Percentiles rank a stretch among this genome's conserved stretches.
phyloP scores from a whole-genome alignment of 2,888 invertebrate genomes.

The Rugalucina vietnamica region DNA sequence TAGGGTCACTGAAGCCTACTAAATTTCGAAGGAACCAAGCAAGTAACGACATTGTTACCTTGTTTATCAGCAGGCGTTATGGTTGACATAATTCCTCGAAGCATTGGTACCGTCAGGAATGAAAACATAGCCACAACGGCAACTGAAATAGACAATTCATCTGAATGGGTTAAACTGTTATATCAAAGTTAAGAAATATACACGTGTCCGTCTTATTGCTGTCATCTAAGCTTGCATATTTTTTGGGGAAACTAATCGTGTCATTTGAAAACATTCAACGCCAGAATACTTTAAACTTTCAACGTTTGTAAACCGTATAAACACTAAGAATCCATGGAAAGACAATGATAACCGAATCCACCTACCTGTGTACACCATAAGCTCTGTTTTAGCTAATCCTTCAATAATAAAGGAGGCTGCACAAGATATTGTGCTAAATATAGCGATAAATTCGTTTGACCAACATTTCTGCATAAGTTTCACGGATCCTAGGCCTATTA shows the following conservation, averaged over 20 bases:
- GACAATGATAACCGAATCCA: too few relatives aligned
- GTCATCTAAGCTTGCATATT: too few relatives aligned
- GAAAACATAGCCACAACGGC: constrained; percentile 44
- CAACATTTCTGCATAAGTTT: constrained; percentile 37
- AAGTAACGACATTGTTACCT: not conserved
- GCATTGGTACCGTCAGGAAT: constrained; percentile 48
- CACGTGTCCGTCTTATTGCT: too few relatives aligned
- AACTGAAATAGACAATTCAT: not conserved
- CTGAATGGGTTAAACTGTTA: too few relatives aligned
- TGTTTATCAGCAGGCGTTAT: constrained; percentile 47
- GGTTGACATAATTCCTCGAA: constrained; percentile 54
- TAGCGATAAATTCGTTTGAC: constrained; percentile 42
- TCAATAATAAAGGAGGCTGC: constrained; percentile 27
- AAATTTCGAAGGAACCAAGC: not conserved
- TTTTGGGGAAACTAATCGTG: too few relatives aligned
- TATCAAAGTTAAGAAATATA: too few relatives aligned
- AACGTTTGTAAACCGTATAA: too few relatives aligned
- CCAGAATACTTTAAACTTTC: too few relatives aligned
- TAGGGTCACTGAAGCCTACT: not conserved
- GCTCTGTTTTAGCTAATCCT: constrained; percentile 19
- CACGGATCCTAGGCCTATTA: constrained; percentile 30
- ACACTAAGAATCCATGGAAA: too few relatives aligned
- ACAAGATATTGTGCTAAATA: constrained; percentile 24
- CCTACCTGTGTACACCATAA: constrained; percentile 27
- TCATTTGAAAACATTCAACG: too few relatives aligned